phyloP scores from a whole-genome alignment of 2,888 invertebrate genomes.

The Caenorhabditis sulstoni region DNA sequence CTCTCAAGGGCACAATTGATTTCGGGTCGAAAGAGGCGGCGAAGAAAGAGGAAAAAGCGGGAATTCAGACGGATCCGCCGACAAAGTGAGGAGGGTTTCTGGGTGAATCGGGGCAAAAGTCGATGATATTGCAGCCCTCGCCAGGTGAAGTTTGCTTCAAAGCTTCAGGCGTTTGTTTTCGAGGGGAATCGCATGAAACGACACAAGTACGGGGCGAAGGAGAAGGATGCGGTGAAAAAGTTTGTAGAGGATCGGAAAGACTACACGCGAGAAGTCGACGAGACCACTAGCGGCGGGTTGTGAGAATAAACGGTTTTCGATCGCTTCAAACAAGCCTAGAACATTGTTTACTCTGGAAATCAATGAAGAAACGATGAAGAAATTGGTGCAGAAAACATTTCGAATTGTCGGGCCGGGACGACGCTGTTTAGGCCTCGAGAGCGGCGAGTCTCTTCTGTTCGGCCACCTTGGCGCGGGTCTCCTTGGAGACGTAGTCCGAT shows the following conservation, averaged over 20 bases:
- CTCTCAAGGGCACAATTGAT: conserved; percentile 42
- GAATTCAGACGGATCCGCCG: conserved; percentile 17
- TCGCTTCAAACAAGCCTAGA: conserved; percentile 1
- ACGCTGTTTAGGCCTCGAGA: conserved; percentile 45
- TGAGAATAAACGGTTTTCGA: neutral
- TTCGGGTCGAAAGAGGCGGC: conserved; percentile 8
- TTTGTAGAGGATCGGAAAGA: conserved; percentile 36
- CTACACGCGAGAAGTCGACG: conserved; percentile 41
- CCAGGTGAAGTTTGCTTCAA: conserved; percentile 19
- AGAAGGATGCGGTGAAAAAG: conserved; percentile 8
- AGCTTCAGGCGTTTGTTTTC: conserved; percentile 29
- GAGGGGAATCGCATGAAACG: conserved; percentile 16
- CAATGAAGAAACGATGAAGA: neutral
- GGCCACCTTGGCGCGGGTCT: conserved; percentile 65
- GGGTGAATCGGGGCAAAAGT: neutral
- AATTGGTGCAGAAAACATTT: neutral
- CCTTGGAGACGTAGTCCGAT: conserved; percentile 71
- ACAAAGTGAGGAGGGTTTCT: conserved; percentile 9
- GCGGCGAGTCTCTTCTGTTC: conserved; percentile 57
- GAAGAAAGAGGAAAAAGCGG: neutral
- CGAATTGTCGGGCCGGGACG: neutral
- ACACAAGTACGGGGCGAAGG: neutral
- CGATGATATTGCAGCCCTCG: conserved; percentile 1
- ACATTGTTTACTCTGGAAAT: conserved; percentile 13
- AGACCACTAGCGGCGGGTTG: conserved; percentile 11